Evolutionary conservation across 2,797 vertebrate species (phyloP), one percentile per base, ranked within the genome.

Genomic region (Myoxocephalus aenaeus): DNA sequence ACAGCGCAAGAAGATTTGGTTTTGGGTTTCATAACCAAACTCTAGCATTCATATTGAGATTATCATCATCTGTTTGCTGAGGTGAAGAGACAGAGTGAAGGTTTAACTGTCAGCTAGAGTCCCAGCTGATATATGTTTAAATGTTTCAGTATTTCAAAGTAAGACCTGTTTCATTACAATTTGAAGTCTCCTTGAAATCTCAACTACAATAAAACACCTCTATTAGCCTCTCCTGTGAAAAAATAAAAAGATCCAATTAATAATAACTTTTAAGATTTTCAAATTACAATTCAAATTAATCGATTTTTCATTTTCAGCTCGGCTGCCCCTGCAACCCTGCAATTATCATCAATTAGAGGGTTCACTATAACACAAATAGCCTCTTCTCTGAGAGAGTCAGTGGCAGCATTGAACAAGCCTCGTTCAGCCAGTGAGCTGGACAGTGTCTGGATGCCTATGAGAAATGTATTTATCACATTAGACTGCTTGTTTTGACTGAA

Each of bases 301-400:
- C 85, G 81, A 88, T 81, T 82, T 73, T 82, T 84, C 57, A 91
- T 92, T 92, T 93, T 90, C 82, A 44, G 62, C 87, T 75, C 15
- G 71, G 75, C 72, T 87, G 86, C 80, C 65, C 82, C 65, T 15
- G 73, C 75, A 67, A 86, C 85, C 73, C 80, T 54, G 69, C 75
- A 71, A 80, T 92, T 88, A 91, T 87, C 81, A 79, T 81, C 85
- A 89, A 88, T 90, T 91, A 91, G 53, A 80, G 46, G 59, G 69
- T 85, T 88, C 79, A 80, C 83, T 90, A 83, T 82, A 82, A 87
- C 80, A 89, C 73, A 87, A 88, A 89, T 63, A 75, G 59, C 50
- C 63, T 68, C 61, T 82, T 62, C 46, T 50, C n/a, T 62, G 29
- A 46, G 50, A 46, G 50, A 48, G 77, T 13, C 18, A 22, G 25